Percentiles rank a stretch among this genome's conserved stretches.
Conservation (phyloP, 2,888 invertebrate genomes). For the Buathra laborator region DNA sequence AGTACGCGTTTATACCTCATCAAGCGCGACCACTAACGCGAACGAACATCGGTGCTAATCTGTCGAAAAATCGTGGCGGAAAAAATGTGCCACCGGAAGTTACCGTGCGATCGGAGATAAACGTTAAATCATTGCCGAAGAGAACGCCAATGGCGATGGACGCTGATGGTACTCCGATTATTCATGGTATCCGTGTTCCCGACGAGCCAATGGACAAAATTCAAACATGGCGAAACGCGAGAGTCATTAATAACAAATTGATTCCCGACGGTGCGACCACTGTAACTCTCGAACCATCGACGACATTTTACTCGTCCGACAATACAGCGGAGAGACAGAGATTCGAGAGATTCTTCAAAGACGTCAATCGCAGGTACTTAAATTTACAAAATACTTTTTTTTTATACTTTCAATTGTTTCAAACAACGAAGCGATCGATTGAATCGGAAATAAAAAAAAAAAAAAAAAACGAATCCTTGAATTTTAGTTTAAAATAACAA, state of each 20-base stretch:
- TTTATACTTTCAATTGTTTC: too few relatives aligned
- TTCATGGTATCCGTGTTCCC: slow-evolving; percentile 93
- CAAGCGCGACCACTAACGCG: slow-evolving; percentile 76
- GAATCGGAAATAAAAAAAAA: too few relatives aligned
- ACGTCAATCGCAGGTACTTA: slow-evolving; percentile 80
- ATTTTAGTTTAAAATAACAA: neutral
- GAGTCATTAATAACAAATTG: slow-evolving; percentile 94
- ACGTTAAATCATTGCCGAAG: slow-evolving; percentile 86
- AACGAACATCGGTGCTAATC: slow-evolving; percentile 82
- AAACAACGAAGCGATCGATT: too few relatives aligned
- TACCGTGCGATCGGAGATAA: slow-evolving; percentile 88
- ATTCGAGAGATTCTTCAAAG: slow-evolving; percentile 81
- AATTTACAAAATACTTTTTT: neutral
- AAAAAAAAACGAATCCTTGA: too few relatives aligned
- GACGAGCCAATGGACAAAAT: slow-evolving; percentile 93
- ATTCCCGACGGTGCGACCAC: slow-evolving; percentile 90
- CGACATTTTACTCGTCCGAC: slow-evolving; percentile 63
- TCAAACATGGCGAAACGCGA: slow-evolving; percentile 94
- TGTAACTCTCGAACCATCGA: slow-evolving; percentile 87
- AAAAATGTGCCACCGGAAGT: slow-evolving; percentile 90
- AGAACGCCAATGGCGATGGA: slow-evolving; percentile 89
- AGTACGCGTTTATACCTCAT: slow-evolving; percentile 77
- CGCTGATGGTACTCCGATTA: slow-evolving; percentile 91
- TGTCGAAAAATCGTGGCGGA: slow-evolving; percentile 84
- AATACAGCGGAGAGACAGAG: slow-evolving; percentile 72